These are phyloP conservation scores for Probosciger aterrimus DNA, from an alignment of 2,113 vertebrate species.

Conservation along the genomic window DNA sequence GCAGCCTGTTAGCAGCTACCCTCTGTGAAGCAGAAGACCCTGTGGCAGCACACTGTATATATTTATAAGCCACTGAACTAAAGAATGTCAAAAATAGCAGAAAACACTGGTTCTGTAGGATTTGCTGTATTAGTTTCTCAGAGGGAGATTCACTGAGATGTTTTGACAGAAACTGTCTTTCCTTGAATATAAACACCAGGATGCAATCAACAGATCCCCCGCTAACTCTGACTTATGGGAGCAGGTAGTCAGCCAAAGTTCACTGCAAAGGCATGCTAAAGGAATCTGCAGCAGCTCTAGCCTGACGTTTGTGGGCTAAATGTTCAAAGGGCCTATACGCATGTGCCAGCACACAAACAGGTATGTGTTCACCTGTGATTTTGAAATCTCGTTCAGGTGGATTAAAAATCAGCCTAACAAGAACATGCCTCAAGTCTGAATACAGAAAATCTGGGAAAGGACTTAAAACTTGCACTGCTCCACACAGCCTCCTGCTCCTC, in stretches of 20 bases:
- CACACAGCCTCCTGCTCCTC: background rate
- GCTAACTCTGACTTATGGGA: rapidly evolving
- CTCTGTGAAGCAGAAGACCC: background rate
- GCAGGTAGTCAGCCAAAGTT: background rate
- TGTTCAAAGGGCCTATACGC: rapidly evolving
- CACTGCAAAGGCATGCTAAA: background rate
- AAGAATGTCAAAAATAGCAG: background rate
- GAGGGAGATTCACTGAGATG: background rate
- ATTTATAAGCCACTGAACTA: background rate
- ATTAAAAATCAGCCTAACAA: background rate
- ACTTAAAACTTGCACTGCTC: background rate
- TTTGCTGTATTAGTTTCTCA: background rate
- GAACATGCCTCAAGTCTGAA: background rate
- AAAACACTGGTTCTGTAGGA: background rate
- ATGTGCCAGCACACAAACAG: background rate
- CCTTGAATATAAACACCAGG: background rate
- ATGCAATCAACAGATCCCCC: background rate
- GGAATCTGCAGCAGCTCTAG: background rate
- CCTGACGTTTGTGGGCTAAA: background rate
- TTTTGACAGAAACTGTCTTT: background rate
- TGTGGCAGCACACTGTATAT: background rate
- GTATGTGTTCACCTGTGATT: background rate
- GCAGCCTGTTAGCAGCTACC: background rate
- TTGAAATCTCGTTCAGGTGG: background rate
- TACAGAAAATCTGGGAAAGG: background rate